These are phyloP conservation scores for Euura saliciscinereae DNA, from an alignment of 1,140 invertebrate genomes.

Conservation along the genomic window DNA sequence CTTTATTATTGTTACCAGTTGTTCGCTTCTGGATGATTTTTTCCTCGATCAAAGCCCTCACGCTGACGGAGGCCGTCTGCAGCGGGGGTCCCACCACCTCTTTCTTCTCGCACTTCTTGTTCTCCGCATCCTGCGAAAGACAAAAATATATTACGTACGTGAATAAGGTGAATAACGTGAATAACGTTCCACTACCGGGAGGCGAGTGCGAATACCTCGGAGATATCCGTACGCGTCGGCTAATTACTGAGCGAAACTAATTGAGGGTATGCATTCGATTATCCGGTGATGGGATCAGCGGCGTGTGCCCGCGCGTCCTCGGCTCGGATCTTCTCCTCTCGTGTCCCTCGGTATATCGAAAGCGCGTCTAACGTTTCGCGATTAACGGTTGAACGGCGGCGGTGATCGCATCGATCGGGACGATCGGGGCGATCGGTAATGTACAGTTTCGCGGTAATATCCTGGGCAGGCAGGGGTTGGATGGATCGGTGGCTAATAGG, in stretches of 20 bases:
- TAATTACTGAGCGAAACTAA: slow-evolving; percentile 53
- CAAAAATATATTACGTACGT: slow-evolving; percentile 30
- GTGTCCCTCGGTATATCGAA: too few relatives aligned
- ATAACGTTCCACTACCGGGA: slow-evolving; percentile 29
- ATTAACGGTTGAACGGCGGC: not conserved
- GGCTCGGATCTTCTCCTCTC: not conserved
- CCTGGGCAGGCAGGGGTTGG: not conserved
- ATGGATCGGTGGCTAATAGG: too few relatives aligned
- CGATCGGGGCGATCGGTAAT: too few relatives aligned
- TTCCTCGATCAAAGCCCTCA: slow-evolving; percentile 87
- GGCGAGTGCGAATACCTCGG: slow-evolving; percentile 24
- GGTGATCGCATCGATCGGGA: not conserved
- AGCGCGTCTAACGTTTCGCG: too few relatives aligned
- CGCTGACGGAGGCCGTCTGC: slow-evolving; percentile 86
- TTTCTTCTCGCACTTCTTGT: slow-evolving; percentile 85
- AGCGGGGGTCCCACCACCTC: slow-evolving; percentile 79
- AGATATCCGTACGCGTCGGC: slow-evolving; percentile 5
- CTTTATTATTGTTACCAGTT: slow-evolving; percentile 48
- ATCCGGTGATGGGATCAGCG: slow-evolving; percentile 50
- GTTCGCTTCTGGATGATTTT: slow-evolving; percentile 87
- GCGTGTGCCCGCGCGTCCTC: slow-evolving; percentile 19
- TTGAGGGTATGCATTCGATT: slow-evolving; percentile 52
- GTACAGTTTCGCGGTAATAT: not conserved
- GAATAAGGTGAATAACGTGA: slow-evolving; percentile 12
- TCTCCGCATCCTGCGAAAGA: slow-evolving; percentile 76